phyloP scores from a whole-genome alignment of 2,888 invertebrate species.

The Alloscopus bannaensis region DNA sequence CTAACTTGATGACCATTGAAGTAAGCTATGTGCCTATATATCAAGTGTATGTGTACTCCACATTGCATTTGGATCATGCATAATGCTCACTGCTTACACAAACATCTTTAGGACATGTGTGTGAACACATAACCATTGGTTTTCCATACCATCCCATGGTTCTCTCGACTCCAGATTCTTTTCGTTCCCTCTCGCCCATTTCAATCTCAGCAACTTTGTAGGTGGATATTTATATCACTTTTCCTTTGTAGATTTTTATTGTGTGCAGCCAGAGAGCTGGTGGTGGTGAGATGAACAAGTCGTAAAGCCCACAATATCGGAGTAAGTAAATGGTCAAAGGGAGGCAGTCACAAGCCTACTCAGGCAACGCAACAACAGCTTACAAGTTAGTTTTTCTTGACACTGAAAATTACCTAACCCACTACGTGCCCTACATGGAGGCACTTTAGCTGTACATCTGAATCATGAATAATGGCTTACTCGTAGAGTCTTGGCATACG shows the following conservation, averaged over 20 bases:
- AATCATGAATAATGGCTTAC: constrained; percentile 57
- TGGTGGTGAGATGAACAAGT: constrained; percentile 11
- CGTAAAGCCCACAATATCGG: constrained; percentile 12
- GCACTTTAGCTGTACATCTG: constrained; percentile 51
- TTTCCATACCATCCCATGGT: not conserved
- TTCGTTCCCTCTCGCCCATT: constrained; percentile 1
- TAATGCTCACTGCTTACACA: too few species aligned
- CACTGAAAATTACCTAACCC: constrained; percentile 51
- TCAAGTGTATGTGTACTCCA: not conserved
- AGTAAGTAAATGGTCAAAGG: not conserved
- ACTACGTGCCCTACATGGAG: constrained; percentile 46
- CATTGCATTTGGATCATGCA: too few species aligned
- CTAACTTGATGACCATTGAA: constrained; percentile 40
- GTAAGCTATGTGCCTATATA: not conserved
- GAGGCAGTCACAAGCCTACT: not conserved
- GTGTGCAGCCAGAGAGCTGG: not conserved
- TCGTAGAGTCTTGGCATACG: constrained; percentile 19
- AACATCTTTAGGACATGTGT: too few species aligned
- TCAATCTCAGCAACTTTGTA: constrained; percentile 42
- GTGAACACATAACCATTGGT: constrained; percentile 28
- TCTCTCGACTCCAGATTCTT: not conserved
- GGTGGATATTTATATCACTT: constrained; percentile 6
- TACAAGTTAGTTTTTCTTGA: constrained; percentile 40
- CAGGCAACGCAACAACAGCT: constrained; percentile 14
- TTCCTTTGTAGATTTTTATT: not conserved